Evolutionary conservation across 1,140 invertebrate genomes (phyloP).

Genomic region (Drosophila sechellia): DNA sequence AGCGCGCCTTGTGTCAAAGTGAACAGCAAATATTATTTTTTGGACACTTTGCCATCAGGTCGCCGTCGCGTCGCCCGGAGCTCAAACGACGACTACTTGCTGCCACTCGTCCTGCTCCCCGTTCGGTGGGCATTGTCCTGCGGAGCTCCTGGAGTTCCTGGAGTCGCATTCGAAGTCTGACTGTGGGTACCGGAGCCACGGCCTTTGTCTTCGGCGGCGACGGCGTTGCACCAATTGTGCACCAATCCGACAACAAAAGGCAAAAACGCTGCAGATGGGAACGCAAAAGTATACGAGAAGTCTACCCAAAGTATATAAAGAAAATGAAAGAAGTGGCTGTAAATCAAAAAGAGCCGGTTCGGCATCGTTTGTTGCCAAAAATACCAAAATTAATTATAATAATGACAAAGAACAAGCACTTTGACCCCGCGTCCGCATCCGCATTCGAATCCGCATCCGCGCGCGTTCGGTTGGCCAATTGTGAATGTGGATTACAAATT

Average conservation of each 20-base stretch:
- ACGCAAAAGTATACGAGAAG: conserved; percentile 13
- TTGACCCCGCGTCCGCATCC: conserved; percentile 9
- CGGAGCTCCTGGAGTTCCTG: conserved; percentile 35
- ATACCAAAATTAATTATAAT: conserved; percentile 67
- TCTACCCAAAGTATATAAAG: conserved; percentile 2
- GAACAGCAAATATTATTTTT: conserved; percentile 83
- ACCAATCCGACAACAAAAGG: conserved; percentile 44
- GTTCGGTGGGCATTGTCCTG: conserved; percentile 42
- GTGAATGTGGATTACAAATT: conserved; percentile 70
- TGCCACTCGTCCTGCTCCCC: conserved; percentile 24
- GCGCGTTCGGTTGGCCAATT: conserved; percentile 55
- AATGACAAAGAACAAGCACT: conserved; percentile 50
- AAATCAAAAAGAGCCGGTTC: conserved; percentile 66
- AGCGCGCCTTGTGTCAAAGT: conserved; percentile 74
- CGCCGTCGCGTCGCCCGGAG: conserved; percentile 71
- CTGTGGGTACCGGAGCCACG: conserved; percentile 31
- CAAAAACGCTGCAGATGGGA: conserved; percentile 4
- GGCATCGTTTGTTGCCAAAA: conserved; percentile 55
- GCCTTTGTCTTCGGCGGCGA: conserved; percentile 48
- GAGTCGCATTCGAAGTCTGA: conserved; percentile 54
- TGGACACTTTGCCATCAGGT: conserved; percentile 82
- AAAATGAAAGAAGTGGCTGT: conserved; percentile 47
- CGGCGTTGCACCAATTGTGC: conserved; percentile 63
- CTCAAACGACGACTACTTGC: conserved; percentile 14
- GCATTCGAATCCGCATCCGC: conserved; percentile 16